Base-by-base conservation (phyloP, 2,888 invertebrate species). In the Drosophila setosimentum region DNA sequence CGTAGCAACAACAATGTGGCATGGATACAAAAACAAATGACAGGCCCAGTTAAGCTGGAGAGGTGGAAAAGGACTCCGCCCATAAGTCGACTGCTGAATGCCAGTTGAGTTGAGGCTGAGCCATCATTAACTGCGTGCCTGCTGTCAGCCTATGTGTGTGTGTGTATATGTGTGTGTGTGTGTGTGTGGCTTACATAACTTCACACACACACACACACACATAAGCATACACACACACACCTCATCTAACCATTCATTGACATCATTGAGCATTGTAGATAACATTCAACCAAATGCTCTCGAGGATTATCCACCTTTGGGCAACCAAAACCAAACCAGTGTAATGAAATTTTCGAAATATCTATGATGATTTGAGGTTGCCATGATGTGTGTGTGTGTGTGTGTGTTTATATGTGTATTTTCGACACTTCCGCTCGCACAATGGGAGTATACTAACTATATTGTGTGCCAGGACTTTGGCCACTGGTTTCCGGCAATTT, bases 311-410 rank as follows among this genome's bases (percentile, higher is more conserved):
- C 60, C 68, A 67, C 82, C 85, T 79, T 79, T 69, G 50, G 67
- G 59, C 59, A 40, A 55, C 55, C 37, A 29, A 55, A 55, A 55
- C 55, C 40, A 40, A 57, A 57, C 57, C 57, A 73, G 67, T 82
- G 74, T 88, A 90, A 87, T 88, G 87, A 90, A 90, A 87, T 90
- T 87, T 88, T 88, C 83, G 73, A 90, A 87, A 88, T 87, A 90
- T 88, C 89, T 78, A 85, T 87, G 90, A 87, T 87, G 87, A 87
- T 90, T 87, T 87, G 87, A 82, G 81, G 83, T 82, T 76, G 72
- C 76, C 64, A 71, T 75, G 80, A 79, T n/a, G 29, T 37, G 27
- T 35, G n/a, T 42, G 24, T 35, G n/a, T 62, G 24, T 68, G 27
- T 55, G 16, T 62, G 24, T 73, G 16, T 68, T 27, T 66, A 6